phyloP scores from a whole-genome alignment of 2,113 vertebrate species.

The Saccopteryx bilineata region DNA sequence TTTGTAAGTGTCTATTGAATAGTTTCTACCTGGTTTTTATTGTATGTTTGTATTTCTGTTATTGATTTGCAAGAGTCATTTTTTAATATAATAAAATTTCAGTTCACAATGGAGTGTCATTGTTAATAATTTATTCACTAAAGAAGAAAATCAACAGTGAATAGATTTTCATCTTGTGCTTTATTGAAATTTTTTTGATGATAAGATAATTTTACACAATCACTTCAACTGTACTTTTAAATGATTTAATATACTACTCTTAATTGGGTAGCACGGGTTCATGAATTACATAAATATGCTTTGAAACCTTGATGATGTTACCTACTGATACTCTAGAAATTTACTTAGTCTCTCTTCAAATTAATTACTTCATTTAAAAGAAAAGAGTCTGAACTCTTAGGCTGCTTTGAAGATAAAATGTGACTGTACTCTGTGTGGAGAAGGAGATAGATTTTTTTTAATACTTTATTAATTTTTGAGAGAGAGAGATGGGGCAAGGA shows the following conservation, averaged over 20 bases:
- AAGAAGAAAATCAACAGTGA: not conserved
- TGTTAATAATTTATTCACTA: not conserved
- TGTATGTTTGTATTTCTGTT: not conserved
- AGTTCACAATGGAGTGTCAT: not conserved
- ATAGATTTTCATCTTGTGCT: not conserved
- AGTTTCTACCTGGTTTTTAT: not conserved
- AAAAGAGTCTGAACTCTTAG: not conserved
- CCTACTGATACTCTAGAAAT: not conserved
- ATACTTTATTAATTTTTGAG: too few species aligned
- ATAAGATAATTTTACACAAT: not conserved
- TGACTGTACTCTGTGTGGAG: not conserved
- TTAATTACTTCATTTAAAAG: not conserved
- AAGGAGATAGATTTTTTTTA: too few species aligned
- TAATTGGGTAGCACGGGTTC: not conserved
- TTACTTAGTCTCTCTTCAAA: not conserved
- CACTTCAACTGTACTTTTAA: not conserved
- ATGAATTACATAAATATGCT: not conserved
- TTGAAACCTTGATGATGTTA: not conserved
- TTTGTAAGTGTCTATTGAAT: not conserved
- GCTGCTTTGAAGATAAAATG: not conserved
- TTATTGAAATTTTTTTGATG: not conserved
- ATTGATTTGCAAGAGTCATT: not conserved
- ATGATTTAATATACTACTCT: not conserved
- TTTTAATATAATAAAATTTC: slow-evolving; percentile 17
- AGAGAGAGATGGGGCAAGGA: too few species aligned